A percentile compares a stretch with the other conserved stretches of the same genome.
phyloP scores from a whole-genome alignment of 2,797 vertebrate species.

The Anabacerthia variegaticeps region DNA sequence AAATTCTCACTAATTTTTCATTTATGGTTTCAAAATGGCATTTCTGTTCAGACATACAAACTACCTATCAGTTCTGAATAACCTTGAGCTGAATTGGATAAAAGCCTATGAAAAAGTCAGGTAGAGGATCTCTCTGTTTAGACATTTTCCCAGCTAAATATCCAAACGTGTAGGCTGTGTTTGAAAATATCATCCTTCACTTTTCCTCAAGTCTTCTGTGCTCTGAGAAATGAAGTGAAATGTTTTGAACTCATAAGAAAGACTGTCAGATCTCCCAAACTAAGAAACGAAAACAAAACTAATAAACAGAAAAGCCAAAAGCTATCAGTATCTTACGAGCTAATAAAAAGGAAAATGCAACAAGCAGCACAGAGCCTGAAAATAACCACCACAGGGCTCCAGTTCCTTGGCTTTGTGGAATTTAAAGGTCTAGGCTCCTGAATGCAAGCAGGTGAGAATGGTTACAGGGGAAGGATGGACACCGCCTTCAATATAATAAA shows the following conservation, averaged over 20 bases:
- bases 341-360: slow-evolving; percentile 4
- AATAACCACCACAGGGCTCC: neutral
- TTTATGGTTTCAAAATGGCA: neutral
- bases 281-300: slow-evolving; percentile 10
- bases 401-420: neutral
- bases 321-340: neutral
- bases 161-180: neutral
- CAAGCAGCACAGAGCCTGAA: neutral
- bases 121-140: neutral
- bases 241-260: neutral
- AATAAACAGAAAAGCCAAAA: slow-evolving; percentile 13
- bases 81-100: neutral
- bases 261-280: neutral
- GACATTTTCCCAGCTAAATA: neutral
- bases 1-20: neutral
- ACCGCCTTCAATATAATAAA: neutral
- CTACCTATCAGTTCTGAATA: neutral
- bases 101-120: neutral
- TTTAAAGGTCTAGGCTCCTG: neutral
- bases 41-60: neutral
- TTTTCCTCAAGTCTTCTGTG: neutral
- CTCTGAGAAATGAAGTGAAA: neutral
- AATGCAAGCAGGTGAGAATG: neutral
- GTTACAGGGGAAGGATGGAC: neutral
- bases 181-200: neutral